These are phyloP conservation scores for Strigops habroptila DNA, from an alignment of 2,113 vertebrate genomes.

Conservation along the genomic window DNA sequence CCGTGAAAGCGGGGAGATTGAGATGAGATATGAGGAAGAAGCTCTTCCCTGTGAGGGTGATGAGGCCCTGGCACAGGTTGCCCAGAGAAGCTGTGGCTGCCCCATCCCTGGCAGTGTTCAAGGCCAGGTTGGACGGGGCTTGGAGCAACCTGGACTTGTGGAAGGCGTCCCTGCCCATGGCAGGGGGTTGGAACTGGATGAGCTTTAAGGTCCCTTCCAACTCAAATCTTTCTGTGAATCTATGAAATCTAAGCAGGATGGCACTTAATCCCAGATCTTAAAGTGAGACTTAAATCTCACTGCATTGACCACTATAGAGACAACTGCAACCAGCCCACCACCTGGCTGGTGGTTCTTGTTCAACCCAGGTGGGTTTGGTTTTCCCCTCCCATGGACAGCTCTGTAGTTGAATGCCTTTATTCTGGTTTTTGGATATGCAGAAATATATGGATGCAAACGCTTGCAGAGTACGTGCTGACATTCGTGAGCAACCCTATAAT, in stretches of 20 bases:
- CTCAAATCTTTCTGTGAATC: neutral
- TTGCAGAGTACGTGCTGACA: neutral
- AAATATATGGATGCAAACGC: neutral
- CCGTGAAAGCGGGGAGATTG: neutral
- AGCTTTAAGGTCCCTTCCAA: neutral
- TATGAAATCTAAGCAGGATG: neutral
- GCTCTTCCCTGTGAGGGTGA: neutral
- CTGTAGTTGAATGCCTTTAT: neutral
- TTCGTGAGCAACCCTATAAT: neutral
- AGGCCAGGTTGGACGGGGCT: neutral
- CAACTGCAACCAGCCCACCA: neutral
- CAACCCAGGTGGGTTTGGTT: neutral
- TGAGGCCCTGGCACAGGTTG: neutral
- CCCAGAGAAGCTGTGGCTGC: neutral
- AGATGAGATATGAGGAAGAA: neutral
- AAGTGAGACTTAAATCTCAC: neutral
- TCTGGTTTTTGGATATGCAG: neutral
- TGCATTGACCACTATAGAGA: neutral
- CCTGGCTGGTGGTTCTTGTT: neutral
- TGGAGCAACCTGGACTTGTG: neutral
- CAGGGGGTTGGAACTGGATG: neutral
- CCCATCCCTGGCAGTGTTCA: neutral
- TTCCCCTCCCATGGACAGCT: rapidly evolving
- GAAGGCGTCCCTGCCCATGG: neutral
- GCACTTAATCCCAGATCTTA: neutral